phyloP scores from a whole-genome alignment of 2,113 vertebrate species.

The Prolemur simus region DNA sequence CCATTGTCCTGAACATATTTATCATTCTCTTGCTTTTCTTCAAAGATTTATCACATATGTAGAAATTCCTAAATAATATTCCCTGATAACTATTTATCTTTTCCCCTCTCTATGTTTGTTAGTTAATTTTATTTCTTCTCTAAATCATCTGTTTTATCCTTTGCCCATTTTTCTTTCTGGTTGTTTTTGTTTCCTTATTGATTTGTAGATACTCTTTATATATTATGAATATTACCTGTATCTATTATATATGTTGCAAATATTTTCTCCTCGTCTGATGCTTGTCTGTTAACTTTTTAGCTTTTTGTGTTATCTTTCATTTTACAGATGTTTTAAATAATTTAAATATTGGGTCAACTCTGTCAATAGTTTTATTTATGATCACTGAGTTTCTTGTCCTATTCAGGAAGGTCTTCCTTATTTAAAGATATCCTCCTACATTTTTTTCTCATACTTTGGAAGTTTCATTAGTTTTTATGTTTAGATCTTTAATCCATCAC shows the following conservation, averaged over 20 bases:
- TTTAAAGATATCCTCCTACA: not conserved
- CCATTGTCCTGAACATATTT: slow-evolving; percentile 12
- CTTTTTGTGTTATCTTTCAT: not conserved
- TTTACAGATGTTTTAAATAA: not conserved
- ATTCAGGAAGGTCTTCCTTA: not conserved
- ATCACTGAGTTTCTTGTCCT: not conserved
- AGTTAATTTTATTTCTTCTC: slow-evolving; percentile 7
- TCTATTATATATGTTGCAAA: not conserved
- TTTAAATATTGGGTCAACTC: not conserved
- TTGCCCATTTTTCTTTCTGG: slow-evolving; percentile 39
- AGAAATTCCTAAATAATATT: slow-evolving; percentile 45
- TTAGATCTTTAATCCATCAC: slow-evolving; percentile 14
- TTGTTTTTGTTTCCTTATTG: not conserved
- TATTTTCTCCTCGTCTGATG: not conserved
- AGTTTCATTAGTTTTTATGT: not conserved
- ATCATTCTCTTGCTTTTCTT: slow-evolving; percentile 28
- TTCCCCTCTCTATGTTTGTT: not conserved
- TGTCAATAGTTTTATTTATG: slow-evolving; percentile 19
- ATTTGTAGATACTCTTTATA: not conserved
- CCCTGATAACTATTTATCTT: slow-evolving; percentile 14
- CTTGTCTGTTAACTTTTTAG: not conserved
- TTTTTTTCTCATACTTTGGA: not conserved
- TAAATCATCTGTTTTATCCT: slow-evolving; percentile 11
- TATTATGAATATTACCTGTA: not conserved
- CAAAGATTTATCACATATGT: not conserved